Base-by-base conservation (phyloP, 64 coral and sea anemone species). In the Dendronephthya gigantea region DNA sequence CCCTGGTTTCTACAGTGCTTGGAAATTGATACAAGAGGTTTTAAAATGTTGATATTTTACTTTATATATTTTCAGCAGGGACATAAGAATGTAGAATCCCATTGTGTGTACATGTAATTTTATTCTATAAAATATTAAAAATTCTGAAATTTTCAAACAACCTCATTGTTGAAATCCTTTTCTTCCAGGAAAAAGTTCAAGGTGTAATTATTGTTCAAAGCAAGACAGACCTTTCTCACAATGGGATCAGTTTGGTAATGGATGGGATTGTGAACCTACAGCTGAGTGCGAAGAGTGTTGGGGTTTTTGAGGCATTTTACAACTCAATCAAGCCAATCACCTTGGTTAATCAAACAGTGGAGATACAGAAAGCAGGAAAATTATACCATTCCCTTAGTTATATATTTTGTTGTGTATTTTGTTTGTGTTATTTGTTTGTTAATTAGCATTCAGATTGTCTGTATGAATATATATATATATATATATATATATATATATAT, bases 251-350 rank as follows among this genome's bases (percentile, higher is more conserved):
- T 12, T 87, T 98, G 7, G 55, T 84, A 14, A 93, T 98, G 95
- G 95, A 98, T 68, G 95, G 95, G 34, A 83, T 87, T 62, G 95
- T 98, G 39, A 98, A 98, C 83, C 92, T 98, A 40, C 95, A 98
- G 59, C 90, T 98, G 47, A 98, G 95, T 83, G 95, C 95, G 4
- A 98, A 98, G 62, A 98, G 95, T 91, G 92, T 98, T 19, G 95
- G 95, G 79, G 95, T 98, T 9, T 90, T 98, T 88, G 95, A 98
- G 83, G 95, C 95, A 28, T 98, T 98, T 59, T 98, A 98, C 81
- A 98, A 98, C 70, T 98, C 95, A 23, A 82, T 98, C 66, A 98
- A 98, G 84, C 95, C 95, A 3, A 98, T 98, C 33, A 92, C 91
- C 17, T 89, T 98, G 74, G 95, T 98, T 50, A 98, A 82, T 82